Evolutionary conservation across 2,888 invertebrate genomes (phyloP).

Genomic region (Drosophila quinaria): DNA sequence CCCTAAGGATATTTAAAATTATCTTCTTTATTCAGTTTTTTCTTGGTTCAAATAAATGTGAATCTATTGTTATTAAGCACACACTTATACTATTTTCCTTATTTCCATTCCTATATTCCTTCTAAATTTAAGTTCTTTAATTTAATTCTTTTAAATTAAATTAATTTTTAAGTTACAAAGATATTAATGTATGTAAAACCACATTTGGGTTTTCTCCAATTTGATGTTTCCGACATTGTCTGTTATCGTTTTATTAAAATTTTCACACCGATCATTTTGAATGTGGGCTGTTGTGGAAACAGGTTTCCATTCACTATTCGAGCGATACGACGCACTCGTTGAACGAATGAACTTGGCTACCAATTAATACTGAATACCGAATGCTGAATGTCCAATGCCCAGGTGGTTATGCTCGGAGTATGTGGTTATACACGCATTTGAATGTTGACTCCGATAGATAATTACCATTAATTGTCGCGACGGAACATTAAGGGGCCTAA

Average conservation of each 20-base stretch:
- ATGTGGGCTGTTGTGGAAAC: slow-evolving; percentile 52
- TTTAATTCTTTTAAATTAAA: not conserved
- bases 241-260: slow-evolving; percentile 33
- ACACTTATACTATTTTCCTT: no score
- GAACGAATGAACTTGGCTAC: slow-evolving; percentile 53
- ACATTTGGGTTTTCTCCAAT: slow-evolving; percentile 6
- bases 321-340: slow-evolving; percentile 19
- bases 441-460: slow-evolving; percentile 63
- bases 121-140: not conserved
- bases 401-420: slow-evolving; percentile 26
- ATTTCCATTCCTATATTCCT: no score
- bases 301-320: slow-evolving; percentile 66
- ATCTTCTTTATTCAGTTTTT: not conserved
- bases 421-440: slow-evolving; percentile 35
- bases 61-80: no score
- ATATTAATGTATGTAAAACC: not conserved
- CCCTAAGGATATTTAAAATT: not conserved
- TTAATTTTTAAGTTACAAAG: not conserved
- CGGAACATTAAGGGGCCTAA: slow-evolving; percentile 54
- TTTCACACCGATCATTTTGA: slow-evolving; percentile 43
- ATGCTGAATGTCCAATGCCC: slow-evolving; percentile 18
- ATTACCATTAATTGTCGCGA: slow-evolving; percentile 75
- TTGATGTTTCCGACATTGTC: slow-evolving; percentile 24
- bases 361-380: slow-evolving; percentile 4
- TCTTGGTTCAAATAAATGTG: no score